These are phyloP conservation scores for Aspidapion aeneum DNA, from an alignment of 2,888 invertebrate species.

Conservation along the genomic window DNA sequence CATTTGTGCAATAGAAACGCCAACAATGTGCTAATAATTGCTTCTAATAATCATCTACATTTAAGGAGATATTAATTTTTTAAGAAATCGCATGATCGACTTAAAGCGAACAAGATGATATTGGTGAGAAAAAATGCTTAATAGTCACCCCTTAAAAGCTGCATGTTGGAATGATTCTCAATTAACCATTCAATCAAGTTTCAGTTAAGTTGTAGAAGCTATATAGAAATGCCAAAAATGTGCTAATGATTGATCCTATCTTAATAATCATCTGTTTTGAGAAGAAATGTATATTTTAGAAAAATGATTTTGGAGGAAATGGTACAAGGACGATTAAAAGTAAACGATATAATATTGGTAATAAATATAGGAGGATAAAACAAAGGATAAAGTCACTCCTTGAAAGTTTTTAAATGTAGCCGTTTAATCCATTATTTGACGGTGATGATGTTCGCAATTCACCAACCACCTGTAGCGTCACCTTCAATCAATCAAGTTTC, in stretches of 20 bases:
- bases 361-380: constrained; percentile 35
- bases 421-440: no score
- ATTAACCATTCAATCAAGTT: no score
- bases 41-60: constrained; percentile 48
- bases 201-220: no score
- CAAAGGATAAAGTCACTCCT: background rate
- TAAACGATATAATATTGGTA: constrained; percentile 37
- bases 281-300: constrained; percentile 26
- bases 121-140: constrained; percentile 38
- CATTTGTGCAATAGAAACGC: constrained; percentile 50
- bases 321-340: constrained; percentile 34
- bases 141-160: no score
- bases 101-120: constrained; percentile 39
- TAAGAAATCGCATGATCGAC: constrained; percentile 28
- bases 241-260: constrained; percentile 67
- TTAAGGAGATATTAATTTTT: constrained; percentile 32
- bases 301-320: constrained; percentile 5
- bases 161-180: no score
- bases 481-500: background rate
- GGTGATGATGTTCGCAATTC: no score
- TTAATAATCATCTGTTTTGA: constrained; percentile 45
- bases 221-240: constrained; percentile 65
- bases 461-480: constrained; percentile 28
- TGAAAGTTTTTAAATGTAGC: no score
- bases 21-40: background rate